Percentiles rank a stretch among this genome's conserved stretches.
phyloP scores from a whole-genome alignment of 2,888 invertebrate genomes.

The Epirrhoe tristata region DNA sequence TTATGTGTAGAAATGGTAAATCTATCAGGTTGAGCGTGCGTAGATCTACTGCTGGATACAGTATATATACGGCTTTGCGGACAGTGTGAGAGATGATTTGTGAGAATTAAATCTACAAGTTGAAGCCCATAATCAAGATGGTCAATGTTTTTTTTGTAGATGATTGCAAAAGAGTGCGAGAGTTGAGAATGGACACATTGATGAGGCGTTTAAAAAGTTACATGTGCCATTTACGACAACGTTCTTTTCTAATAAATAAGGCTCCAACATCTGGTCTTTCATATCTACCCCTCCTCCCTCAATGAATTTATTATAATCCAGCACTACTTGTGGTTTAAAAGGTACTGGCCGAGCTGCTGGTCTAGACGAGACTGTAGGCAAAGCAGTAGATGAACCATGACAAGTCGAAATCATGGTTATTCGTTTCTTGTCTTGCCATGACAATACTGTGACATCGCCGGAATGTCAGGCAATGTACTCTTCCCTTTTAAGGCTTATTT shows the following conservation, averaged over 20 bases:
- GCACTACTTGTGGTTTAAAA: conserved; percentile 11
- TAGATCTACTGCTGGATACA: conserved; percentile 4
- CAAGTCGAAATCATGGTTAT: conserved; percentile 19
- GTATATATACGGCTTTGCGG: conserved; percentile 1
- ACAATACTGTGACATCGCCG: conserved; percentile 4
- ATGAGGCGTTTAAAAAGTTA: conserved; percentile 36
- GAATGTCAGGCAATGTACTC: conserved; percentile 16
- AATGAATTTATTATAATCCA: conserved; percentile 26
- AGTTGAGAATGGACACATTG: conserved; percentile 11
- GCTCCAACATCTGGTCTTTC: conserved; percentile 26
- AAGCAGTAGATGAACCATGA: conserved; percentile 20
- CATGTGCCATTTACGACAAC: conserved; percentile 36
- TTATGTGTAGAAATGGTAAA: neutral
- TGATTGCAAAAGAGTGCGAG: conserved; percentile 3
- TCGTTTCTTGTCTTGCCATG: conserved; percentile 21
- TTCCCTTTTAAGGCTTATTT: conserved; percentile 4
- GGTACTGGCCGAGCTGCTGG: conserved; percentile 6
- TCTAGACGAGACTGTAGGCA: conserved; percentile 12
- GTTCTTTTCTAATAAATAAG: conserved; percentile 38
- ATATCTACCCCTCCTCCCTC: conserved; percentile 19
- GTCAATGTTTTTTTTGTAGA: neutral
- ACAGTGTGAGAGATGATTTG: conserved; percentile 6
- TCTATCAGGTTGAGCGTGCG: neutral
- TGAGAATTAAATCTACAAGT: conserved; percentile 9
- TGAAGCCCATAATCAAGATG: conserved; percentile 3